Base-by-base conservation (phyloP, 2,888 invertebrate genomes). In the Luperina nickerlii region DNA sequence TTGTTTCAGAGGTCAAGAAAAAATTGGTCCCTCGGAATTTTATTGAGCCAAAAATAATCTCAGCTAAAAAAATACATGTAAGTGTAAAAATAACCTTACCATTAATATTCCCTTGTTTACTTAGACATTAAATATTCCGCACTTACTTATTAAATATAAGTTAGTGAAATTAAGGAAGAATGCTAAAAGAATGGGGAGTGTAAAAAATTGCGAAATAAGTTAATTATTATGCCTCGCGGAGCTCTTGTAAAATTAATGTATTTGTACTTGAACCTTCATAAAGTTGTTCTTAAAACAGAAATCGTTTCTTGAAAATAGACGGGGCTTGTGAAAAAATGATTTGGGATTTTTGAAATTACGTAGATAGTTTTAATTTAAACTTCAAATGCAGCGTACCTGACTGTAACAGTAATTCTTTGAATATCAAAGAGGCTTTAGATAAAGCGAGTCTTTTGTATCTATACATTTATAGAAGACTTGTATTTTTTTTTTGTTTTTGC, bases 181-280 rank as follows among this genome's bases (percentile, higher is more conserved):
- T 78, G 79, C 11, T 66, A 11, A 75, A 78, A 83, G 74, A 83
- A 82, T 65, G 73, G 48, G 6, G 42, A 62, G 77, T 42, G 76
- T 72, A 75, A 86, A 87, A 87, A 57, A 84, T 86, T 79, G 76
- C 45, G 74, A 76, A 86, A 74, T 78, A 79, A 81, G 45, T 79
- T 81, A 70, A 84, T 86, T 86, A 82, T 79, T 60, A 82, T 57
- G 69, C 72, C 70, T 68, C 74, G 57, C 4, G 60, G 67, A 67
- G 80, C 65, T 74, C n/a, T 81, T 74, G 72, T 32, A 67, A 68
- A 82, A 76, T 80, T 83, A 71, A 81, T 83, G 79, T 79, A 75
- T 85, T 81, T 81, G 72, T 79, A 75, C 78, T 77, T 78, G 27
- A 78, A 76, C 74, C 67, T 79, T 82, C 78, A 72, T 68, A 80